Evolutionary conservation across 2,888 invertebrate genomes (phyloP).

Genomic region (Bugula neritina): DNA sequence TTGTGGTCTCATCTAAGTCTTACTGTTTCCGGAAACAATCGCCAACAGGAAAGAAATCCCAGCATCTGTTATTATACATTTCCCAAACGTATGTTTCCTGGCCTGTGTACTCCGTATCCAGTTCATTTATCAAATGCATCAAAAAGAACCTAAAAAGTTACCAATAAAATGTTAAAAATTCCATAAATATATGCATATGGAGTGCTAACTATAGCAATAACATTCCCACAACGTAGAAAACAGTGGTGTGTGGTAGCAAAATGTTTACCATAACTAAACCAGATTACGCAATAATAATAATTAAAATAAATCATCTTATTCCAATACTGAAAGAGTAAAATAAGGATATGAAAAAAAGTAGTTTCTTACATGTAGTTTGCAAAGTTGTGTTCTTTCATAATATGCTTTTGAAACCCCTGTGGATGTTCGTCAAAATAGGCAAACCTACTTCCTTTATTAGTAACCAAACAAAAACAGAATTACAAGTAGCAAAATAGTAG

Average conservation of each 20-base stretch:
- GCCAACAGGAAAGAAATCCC: conserved; percentile 99
- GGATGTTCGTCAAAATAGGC: conserved; percentile 98
- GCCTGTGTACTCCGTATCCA: conserved; percentile 98
- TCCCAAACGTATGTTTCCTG: conserved; percentile 99
- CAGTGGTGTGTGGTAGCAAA: no score
- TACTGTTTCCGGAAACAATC: conserved; percentile 99
- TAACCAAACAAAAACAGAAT: no score
- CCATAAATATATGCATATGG: no score
- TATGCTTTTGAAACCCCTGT: conserved; percentile 98
- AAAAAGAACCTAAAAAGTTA: conserved; percentile 77
- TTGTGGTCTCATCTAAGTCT: conserved; percentile 57
- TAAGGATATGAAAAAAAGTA: no score
- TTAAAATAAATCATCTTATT: no score
- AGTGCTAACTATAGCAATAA: no score
- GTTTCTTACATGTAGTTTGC: conserved; percentile 92
- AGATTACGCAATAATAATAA: no score
- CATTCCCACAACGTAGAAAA: no score
- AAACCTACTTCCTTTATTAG: no score
- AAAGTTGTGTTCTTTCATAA: conserved; percentile 94
- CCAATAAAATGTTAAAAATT: neutral
- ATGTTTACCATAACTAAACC: no score
- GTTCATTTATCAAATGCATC: conserved; percentile 99
- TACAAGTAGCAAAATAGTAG: no score
- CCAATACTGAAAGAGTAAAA: no score
- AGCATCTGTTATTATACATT: conserved; percentile 93